These are phyloP conservation scores for Lepidurus apus DNA, from an alignment of 1,140 invertebrate genomes.

Conservation along the genomic window DNA sequence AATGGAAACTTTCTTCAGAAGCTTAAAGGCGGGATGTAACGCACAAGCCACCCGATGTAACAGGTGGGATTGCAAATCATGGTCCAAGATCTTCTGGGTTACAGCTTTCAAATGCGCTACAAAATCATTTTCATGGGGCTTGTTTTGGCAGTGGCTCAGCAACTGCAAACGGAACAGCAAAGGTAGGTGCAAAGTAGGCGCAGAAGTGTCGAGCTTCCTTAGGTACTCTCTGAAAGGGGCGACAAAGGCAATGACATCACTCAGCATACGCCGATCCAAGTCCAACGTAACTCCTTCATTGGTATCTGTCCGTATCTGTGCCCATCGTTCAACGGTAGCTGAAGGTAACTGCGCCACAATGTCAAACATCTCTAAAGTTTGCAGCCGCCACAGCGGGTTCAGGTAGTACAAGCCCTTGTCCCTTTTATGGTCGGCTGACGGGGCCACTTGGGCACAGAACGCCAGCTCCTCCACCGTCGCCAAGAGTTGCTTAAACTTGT, in stretches of 20 bases:
- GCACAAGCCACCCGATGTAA: slow-evolving; percentile 26
- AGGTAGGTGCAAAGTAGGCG: not conserved
- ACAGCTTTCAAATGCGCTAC: slow-evolving; percentile 22
- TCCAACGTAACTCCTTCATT: not conserved
- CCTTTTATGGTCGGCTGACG: not conserved
- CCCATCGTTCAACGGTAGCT: not conserved
- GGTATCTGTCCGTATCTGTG: not conserved
- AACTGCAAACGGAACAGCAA: not conserved
- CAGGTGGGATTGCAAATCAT: slow-evolving; percentile 21
- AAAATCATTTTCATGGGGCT: not conserved
- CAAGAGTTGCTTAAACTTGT: not conserved
- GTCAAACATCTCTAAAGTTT: not conserved
- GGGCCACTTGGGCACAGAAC: not conserved
- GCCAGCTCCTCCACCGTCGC: not conserved
- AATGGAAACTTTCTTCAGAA: slow-evolving; percentile 26
- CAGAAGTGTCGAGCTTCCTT: not conserved
- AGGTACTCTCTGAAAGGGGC: not conserved
- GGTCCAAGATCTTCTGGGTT: not conserved
- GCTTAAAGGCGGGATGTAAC: slow-evolving; percentile 32
- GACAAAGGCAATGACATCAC: not conserved
- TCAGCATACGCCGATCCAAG: slow-evolving; percentile 12
- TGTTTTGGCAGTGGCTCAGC: not conserved
- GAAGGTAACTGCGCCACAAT: not conserved
- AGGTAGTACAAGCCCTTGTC: not conserved
- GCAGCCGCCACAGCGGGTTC: not conserved